These are phyloP conservation scores for Glaucopsyche alexis DNA, from an alignment of 2,888 invertebrate genomes.

Conservation along the genomic window DNA sequence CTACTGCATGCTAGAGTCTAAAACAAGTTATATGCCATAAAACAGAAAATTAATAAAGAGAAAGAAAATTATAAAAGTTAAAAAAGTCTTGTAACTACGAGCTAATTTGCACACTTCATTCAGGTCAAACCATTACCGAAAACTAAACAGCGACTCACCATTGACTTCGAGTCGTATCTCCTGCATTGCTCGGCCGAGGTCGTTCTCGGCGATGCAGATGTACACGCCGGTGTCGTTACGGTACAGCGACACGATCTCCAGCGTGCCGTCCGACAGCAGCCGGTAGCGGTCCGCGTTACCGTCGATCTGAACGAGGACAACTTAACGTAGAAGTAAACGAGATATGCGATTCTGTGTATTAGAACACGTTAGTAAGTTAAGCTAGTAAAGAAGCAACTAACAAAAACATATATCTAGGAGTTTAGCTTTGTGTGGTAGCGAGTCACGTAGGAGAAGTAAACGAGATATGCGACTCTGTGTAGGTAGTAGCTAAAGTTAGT, in stretches of 20 bases:
- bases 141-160: constrained; percentile 77
- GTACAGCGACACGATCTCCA: constrained; percentile 90
- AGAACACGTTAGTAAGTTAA: too few relatives aligned
- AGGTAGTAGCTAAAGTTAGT: too few relatives aligned
- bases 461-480: too few relatives aligned
- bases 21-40: background rate
- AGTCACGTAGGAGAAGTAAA: too few relatives aligned
- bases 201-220: constrained; percentile 91
- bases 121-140: background rate
- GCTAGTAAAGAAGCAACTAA: too few relatives aligned
- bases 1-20: background rate
- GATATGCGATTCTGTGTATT: too few relatives aligned
- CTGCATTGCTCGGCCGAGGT: constrained; percentile 83
- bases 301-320: constrained; percentile 80
- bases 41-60: background rate
- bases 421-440: too few relatives aligned
- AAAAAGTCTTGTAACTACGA: background rate
- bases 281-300: constrained; percentile 86
- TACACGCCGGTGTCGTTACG: constrained; percentile 92
- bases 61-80: background rate
- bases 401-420: too few relatives aligned
- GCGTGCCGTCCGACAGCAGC: constrained; percentile 84
- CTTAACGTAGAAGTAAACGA: too few relatives aligned
- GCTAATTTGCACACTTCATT: background rate
- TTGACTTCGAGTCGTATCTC: constrained; percentile 86